Evolutionary conservation across 2,888 invertebrate species (phyloP), one percentile per base, ranked within the genome.

Genomic region (Athalia rosae): DNA sequence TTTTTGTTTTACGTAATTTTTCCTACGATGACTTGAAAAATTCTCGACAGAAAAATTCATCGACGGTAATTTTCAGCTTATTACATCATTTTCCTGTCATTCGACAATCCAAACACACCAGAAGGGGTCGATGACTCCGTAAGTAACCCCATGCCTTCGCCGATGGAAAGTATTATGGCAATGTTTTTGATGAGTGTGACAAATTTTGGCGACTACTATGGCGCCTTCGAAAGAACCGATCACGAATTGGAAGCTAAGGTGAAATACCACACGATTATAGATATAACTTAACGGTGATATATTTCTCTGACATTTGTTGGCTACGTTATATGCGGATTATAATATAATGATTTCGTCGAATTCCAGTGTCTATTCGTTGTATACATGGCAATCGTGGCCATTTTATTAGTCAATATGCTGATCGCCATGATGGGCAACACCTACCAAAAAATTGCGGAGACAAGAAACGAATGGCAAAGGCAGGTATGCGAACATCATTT

Each of bases 381-480:
- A 53, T 99, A 98, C 91, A 99, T 99, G 98, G 96, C 96, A 77
- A 96, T 99, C 88, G 99, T 99, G 28, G 97, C 98, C 0, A 95
- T 99, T 79, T 91, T 99, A 50, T 92, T 99, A 78, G 97, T 99
- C 73, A 99, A 99, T 92, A 98, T 99, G 97, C 92, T 99, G 90
- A 99, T 99, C 86, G 99, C 99, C 81, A 99, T 99, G 99, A 99
- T 99, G 99, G 99, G 99, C 0, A 99, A 99, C 90, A 99, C 99
- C 3, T 99, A 99, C 89, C 98, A 98, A 90, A 97, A 98, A 91
- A 98, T 99, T 83, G 98, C 98, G 0, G 98, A 98, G 90, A 98
- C 98, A 0, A 93, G 97, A 82, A 99, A 99, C 89, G 99, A 99
- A 90, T 99, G 99, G 98, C 98, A 99, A 90, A 91, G 99, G 87